Conservation (phyloP, 2,888 invertebrate species). For the Tromatobia lineatoria region DNA sequence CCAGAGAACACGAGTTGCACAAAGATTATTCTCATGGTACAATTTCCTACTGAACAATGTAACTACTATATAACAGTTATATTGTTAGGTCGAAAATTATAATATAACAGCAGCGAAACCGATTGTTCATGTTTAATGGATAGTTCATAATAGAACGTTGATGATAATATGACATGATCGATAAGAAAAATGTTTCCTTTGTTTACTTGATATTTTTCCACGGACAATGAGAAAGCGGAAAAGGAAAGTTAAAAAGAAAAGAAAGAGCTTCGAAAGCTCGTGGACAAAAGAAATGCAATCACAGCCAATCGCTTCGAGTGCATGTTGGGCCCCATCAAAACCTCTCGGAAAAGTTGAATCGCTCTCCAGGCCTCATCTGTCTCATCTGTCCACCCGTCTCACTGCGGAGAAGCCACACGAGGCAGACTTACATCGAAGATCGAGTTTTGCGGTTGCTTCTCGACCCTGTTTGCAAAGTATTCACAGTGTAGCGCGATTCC, state of each 20-base stretch:
- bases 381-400: slow-evolving; percentile 17
- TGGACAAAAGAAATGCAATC: slow-evolving; percentile 53
- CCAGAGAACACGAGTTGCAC: too few relatives aligned
- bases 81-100: too few relatives aligned
- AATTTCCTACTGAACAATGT: too few relatives aligned
- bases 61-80: too few relatives aligned
- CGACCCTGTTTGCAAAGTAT: not conserved
- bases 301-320: slow-evolving; percentile 41
- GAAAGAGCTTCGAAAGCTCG: slow-evolving; percentile 16
- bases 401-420: slow-evolving; percentile 33
- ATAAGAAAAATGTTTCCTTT: slow-evolving; percentile 7
- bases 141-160: not conserved
- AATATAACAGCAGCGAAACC: too few relatives aligned
- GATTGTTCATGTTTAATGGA: too few relatives aligned
- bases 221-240: not conserved
- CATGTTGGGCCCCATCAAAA: slow-evolving; percentile 19
- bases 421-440: slow-evolving; percentile 40
- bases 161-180: not conserved
- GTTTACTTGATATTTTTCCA: not conserved
- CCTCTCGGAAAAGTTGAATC: slow-evolving; percentile 34
- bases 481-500: not conserved
- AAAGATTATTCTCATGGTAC: too few relatives aligned
- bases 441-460: slow-evolving; percentile 48
- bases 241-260: not conserved
- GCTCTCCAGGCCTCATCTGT: slow-evolving; percentile 8